Evolutionary conservation across 2,888 invertebrate genomes (phyloP), one percentile per base, ranked within the genome.

Genomic region (Hyles lineata): DNA sequence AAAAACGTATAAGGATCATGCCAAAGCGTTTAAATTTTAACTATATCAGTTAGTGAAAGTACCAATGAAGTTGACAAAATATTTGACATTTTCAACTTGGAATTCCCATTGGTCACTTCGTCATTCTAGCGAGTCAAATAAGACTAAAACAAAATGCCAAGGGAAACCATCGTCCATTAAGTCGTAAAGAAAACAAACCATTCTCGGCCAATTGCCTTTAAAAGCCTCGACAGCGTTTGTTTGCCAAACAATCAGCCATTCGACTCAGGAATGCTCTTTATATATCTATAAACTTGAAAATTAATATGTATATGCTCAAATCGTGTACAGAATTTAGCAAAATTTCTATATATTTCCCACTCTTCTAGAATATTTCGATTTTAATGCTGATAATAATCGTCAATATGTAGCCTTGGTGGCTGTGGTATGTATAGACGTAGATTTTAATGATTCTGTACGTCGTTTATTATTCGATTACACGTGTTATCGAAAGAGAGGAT

Each of bases 401-500:
- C 35, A 35, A 72, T n/a, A 32, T 72, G 59, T 85, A 90, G 93
- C 93, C 92, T 91, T 87, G 79, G 84, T 84, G 92, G 93, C 92
- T 92, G 91, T 92, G 91, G 85, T 90, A 84, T 85, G 76, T 83
- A 86, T 84, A 85, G 79, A 83, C 52, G 73, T 80, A 83, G 78
- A 76, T 75, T 73, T 21, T 74, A 80, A 71, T 71, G 78, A 76
- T 75, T 76, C 70, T 76, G 70, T 75, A 62, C 70, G 67, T 74
- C 76, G 70, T 76, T 78, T 19, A 23, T 75, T 9, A 70, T n/a
- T 15, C 29, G 23, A 70, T 52, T 32, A 50, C 52, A 69, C 21
- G 35, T 43, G 25, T n/a, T 61, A 52, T 21, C 9, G 63, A 15
- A 43, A 43, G 43, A 43, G 43, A 15, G 3, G 29, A 43, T 15